Base-by-base conservation (phyloP, 2,113 vertebrate genomes). In the Cacatua alba region DNA sequence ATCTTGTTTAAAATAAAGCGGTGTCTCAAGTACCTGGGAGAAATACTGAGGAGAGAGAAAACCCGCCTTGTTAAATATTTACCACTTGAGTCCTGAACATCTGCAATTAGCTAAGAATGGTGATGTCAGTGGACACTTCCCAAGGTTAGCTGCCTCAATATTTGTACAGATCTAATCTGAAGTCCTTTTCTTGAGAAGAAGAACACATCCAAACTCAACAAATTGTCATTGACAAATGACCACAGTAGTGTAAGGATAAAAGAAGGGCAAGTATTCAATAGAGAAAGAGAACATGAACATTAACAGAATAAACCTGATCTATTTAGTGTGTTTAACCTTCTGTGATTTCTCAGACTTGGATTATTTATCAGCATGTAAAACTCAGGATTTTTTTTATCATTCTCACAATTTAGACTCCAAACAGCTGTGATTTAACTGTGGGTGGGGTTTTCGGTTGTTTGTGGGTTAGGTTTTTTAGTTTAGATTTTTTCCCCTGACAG, bases 71-170 rank as follows among this genome's bases (percentile, higher is more conserved):
- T 74, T 67, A 60, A 92, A 92, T 93, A 75, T 94, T 96, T 96
- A 91, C 92, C 82, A 79, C 92, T 94, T 87, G 85, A 95, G 94
- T 94, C 60, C 81, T 87, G 80, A 95, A 83, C 74, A 74, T 89
- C 94, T 93, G 91, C 96, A 97, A 93, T 97, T 97, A 98, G 85
- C 97, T 94, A 96, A 97, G 97, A 97, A 76, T 86, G 74, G 78
- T 95, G 93, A 70, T 83, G 85, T 86, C 94, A 95, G 93, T 95
- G 91, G 97, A 95, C 93, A 77, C 64, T 93, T 96, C 89, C 95
- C 83, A 83, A 92, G 91, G 94, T 93, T 83, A 96, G 91, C 37
- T 80, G 52, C 55, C 62, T 89, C 67, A 82, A 29, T 84, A 92
- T 90, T 94, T 94, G 91, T 86, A 87, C 70, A 94, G 95, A 95